phyloP scores from a whole-genome alignment of 53 echinoderm and acorn worm genomes.

The Astropecten irregularis region DNA sequence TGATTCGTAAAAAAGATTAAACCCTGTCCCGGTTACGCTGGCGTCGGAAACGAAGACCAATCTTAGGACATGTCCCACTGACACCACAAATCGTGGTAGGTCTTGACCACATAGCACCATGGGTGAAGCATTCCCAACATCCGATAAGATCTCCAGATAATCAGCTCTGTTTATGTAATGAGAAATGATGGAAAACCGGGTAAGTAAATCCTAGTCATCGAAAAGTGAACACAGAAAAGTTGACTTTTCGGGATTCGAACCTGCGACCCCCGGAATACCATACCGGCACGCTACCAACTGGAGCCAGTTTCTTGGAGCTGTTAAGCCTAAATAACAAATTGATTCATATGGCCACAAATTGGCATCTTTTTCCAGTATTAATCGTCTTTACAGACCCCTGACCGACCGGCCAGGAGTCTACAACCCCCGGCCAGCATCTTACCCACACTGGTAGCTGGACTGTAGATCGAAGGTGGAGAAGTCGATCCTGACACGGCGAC shows the following conservation, averaged over 20 bases:
- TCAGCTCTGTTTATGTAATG: slow-evolving; percentile 36
- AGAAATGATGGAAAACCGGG: background rate
- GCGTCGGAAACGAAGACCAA: slow-evolving; percentile 16
- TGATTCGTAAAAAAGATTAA: slow-evolving; percentile 10
- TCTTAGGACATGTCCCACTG: background rate
- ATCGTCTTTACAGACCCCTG: no score
- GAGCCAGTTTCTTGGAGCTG: no score
- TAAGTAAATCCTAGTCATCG: no score
- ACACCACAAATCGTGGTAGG: background rate
- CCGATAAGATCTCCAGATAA: slow-evolving; percentile 11
- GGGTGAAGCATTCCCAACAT: background rate
- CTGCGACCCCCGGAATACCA: no score
- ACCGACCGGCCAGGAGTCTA: no score
- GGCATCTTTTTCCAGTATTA: no score
- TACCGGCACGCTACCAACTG: no score
- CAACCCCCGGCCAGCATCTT: no score
- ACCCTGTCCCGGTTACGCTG: background rate
- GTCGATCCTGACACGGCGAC: slow-evolving; percentile 5
- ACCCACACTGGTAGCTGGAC: background rate
- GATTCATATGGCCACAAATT: no score
- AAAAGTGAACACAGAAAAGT: no score
- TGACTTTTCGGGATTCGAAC: no score
- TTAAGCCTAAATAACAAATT: no score
- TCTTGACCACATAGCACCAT: background rate
- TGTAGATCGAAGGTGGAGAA: slow-evolving; percentile 23